Evolutionary conservation across 2,113 vertebrate species (phyloP).

Genomic region (Cranoglanis bouderius): DNA sequence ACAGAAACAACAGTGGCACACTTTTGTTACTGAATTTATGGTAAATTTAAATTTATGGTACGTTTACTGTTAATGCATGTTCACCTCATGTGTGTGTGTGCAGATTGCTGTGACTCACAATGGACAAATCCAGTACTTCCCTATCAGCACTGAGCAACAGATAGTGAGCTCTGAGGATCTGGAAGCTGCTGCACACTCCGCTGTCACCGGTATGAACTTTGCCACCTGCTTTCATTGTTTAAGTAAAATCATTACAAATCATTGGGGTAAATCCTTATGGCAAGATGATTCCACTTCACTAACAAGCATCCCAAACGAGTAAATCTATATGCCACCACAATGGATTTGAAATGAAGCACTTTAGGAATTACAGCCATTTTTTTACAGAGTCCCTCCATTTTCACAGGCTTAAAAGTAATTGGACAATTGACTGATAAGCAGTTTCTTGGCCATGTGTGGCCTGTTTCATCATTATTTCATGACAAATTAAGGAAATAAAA

Average conservation of each 20-base stretch:
- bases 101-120: constrained; percentile 77
- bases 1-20: not conserved
- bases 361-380: too few relatives aligned
- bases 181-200: constrained; percentile 85
- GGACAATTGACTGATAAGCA: too few relatives aligned
- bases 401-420: too few relatives aligned
- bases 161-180: constrained; percentile 86
- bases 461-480: too few relatives aligned
- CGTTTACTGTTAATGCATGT: not conserved
- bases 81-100: not conserved
- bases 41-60: not conserved
- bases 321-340: not conserved
- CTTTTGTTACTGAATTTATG: not conserved
- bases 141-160: constrained; percentile 85
- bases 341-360: not conserved
- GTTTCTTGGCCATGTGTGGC: too few relatives aligned
- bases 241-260: not conserved
- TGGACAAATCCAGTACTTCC: constrained; percentile 91
- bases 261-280: not conserved
- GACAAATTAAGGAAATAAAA: too few relatives aligned
- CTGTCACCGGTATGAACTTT: constrained; percentile 82
- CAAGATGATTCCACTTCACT: not conserved
- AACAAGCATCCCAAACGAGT: not conserved
- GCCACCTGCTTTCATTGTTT: not conserved
- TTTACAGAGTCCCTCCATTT: too few relatives aligned